Conservation (phyloP, 2,888 invertebrate genomes). For the Coleophora flavipennella region DNA sequence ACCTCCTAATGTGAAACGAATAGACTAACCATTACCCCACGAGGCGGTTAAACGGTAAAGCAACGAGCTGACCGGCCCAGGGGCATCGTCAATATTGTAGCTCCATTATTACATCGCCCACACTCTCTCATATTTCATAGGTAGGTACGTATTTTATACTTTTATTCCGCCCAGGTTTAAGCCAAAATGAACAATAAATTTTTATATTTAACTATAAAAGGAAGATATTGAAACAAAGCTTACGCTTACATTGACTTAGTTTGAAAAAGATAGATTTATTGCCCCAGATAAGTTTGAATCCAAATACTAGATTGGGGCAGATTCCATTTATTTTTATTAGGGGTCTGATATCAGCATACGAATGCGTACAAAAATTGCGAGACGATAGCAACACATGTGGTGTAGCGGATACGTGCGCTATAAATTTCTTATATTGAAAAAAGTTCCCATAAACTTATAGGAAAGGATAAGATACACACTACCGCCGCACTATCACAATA, state of each 20-base stretch:
- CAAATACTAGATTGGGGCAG: conserved; percentile 51
- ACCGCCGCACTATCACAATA: no score
- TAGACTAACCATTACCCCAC: no score
- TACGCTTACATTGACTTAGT: not conserved
- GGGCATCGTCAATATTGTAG: not conserved
- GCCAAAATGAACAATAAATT: not conserved
- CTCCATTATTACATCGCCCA: not conserved
- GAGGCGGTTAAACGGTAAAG: no score
- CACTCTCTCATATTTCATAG: not conserved
- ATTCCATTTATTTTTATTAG: conserved; percentile 57
- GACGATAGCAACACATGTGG: conserved; percentile 20
- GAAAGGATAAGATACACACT: conserved; percentile 4
- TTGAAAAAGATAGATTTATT: conserved; percentile 23
- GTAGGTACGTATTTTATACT: no score
- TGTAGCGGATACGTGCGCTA: conserved; percentile 21
- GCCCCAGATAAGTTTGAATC: conserved; percentile 38
- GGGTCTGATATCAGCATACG: conserved; percentile 50
- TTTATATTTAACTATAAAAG: no score
- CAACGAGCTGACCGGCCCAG: no score
- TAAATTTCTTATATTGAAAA: conserved; percentile 33
- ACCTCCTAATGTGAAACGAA: no score
- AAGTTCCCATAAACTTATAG: conserved; percentile 10
- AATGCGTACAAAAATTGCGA: conserved; percentile 31
- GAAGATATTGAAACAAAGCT: conserved; percentile 1
- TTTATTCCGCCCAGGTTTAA: not conserved